Conservation (phyloP, 1,140 invertebrate genomes). For the Apis laboriosa region DNA sequence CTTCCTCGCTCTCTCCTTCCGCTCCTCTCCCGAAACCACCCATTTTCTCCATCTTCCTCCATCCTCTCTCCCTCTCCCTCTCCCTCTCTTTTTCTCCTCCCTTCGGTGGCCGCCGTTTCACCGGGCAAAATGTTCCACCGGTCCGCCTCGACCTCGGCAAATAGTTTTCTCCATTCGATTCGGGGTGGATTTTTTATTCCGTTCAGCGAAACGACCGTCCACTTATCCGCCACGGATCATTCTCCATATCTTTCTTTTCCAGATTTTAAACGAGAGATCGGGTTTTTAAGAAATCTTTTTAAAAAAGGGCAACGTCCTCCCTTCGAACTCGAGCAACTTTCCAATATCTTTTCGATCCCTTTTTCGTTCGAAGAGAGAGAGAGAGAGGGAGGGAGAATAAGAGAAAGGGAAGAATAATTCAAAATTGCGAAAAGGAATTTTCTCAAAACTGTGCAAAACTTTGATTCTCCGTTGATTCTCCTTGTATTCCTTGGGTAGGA, state of each 20-base stretch:
- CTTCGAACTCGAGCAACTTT: neutral
- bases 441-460: neutral
- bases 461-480: too few species aligned
- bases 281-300: too few species aligned
- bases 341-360: neutral
- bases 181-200: slow-evolving; percentile 30
- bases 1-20: neutral
- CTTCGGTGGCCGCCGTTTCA: neutral
- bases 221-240: neutral
- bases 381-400: neutral
- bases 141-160: slow-evolving; percentile 32
- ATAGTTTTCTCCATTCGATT: slow-evolving; percentile 45
- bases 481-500: slow-evolving; percentile 21
- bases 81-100: neutral
- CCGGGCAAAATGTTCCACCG: slow-evolving; percentile 35
- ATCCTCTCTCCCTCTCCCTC: neutral
- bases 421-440: neutral
- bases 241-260: neutral
- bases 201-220: slow-evolving; percentile 15
- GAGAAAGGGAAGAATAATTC: neutral
- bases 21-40: too few species aligned
- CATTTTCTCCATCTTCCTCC: too few species aligned
- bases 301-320: too few species aligned
- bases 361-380: neutral
- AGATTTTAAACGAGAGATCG: neutral